Evolutionary conservation across 2,888 invertebrate genomes (phyloP), one percentile per base, ranked within the genome.

Genomic region (Gandaritis pyraliata): DNA sequence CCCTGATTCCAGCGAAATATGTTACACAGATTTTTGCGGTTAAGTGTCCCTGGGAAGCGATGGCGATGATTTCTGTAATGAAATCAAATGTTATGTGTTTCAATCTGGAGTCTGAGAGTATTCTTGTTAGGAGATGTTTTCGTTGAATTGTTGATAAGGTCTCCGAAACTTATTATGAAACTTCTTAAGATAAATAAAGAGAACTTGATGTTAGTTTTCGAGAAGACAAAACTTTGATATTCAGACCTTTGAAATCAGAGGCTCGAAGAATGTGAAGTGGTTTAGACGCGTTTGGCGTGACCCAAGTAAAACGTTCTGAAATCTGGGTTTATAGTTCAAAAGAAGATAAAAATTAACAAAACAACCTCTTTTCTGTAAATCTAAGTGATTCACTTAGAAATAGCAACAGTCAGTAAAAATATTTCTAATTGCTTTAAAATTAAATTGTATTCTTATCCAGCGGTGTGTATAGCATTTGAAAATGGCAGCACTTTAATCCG

Each of bases 81-180:
- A 59, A 63, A 63, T 56, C 63, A 55, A 63, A 59, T 55, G 58
- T 56, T 63, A 59, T 63, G 55, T 59, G 47, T 59, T 59, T 47
- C 48, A 38, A 59, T 63, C 55, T 58, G 38, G 43, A 50, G 49
- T 45, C 46, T 18, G 53, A 48, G 62, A 51, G 55, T 50, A 47
- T 55, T 55, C 58, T 58, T 55, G 41, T 45, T 47, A 57, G 33
- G 47, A 46, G 48, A 48, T 55, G 47, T 51, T 56, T 55, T 60
- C 29, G 29, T 50, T 59, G 63, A 63, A 59, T 63, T 52, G 54
- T 56, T 63, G 58, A 63, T 63, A 51, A 63, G 51, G 54, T 50
- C 29, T 13, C n/a, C 46, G 23, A 52, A 47, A 46, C 51, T 57
- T 39, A 46, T 54, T 46, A 41, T 30, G 52, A 52, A 41, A 51